Evolutionary conservation across 2,797 vertebrate genomes (phyloP).

Genomic region (Muscicapa comitata): DNA sequence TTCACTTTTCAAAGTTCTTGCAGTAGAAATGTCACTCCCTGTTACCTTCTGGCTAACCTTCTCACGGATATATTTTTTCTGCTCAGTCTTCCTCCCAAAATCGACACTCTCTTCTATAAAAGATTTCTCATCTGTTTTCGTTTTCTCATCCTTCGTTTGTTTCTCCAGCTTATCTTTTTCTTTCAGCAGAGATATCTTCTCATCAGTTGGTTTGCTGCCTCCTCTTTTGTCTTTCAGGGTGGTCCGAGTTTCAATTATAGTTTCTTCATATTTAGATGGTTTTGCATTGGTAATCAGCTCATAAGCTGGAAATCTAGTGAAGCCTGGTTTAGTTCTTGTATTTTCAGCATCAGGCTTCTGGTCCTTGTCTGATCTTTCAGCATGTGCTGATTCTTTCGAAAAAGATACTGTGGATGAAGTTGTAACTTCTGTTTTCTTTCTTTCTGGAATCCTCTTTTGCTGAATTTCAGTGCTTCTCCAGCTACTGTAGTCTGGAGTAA

Average conservation of each 20-base stretch:
- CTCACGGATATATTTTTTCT: background rate
- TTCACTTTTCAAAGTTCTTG: background rate
- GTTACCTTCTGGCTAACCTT: slow-evolving; percentile 22
- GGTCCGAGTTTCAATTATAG: slow-evolving; percentile 23
- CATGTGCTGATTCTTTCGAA: background rate
- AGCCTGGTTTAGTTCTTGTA: background rate
- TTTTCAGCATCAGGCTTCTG: background rate
- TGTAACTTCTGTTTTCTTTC: slow-evolving; percentile 9
- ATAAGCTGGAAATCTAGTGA: slow-evolving; percentile 25
- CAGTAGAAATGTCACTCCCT: slow-evolving; percentile 56
- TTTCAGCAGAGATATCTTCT: background rate
- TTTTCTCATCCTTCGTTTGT: background rate
- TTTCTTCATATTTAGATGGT: slow-evolving; percentile 50
- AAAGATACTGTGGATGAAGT: background rate
- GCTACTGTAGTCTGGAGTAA: slow-evolving; percentile 24
- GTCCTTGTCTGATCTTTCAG: slow-evolving; percentile 10
- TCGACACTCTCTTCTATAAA: background rate
- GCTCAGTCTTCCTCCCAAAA: slow-evolving; percentile 46
- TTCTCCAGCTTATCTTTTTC: slow-evolving; percentile 27
- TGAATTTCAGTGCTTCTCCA: slow-evolving; percentile 26
- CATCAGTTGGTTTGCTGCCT: slow-evolving; percentile 12
- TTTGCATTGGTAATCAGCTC: slow-evolving; percentile 6
- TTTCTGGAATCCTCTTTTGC: slow-evolving; percentile 35
- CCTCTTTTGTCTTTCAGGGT: background rate
- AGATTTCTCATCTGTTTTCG: slow-evolving; percentile 6